A percentile compares a stretch with the other conserved stretches of the same genome.
Conservation (phyloP, 1,140 invertebrate species). For the Pachypeltis micranthus region DNA sequence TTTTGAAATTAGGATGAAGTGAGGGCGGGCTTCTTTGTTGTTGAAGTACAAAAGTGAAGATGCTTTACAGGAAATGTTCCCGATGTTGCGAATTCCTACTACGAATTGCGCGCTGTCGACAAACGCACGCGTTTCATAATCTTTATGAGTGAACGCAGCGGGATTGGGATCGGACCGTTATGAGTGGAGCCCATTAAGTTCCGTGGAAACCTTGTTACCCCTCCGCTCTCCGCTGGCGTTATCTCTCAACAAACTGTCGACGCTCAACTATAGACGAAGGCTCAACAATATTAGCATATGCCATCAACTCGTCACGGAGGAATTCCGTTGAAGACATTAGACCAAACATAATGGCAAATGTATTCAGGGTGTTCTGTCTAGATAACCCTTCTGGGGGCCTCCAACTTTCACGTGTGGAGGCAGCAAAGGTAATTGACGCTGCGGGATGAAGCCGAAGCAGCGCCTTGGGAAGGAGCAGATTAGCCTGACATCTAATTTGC, state of each 20-base stretch:
- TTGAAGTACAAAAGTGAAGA: too few relatives aligned
- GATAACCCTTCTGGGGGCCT: constrained; percentile 3
- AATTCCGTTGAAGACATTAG: constrained; percentile 8
- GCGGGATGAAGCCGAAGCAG: neutral
- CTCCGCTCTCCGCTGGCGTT: neutral
- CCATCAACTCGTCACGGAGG: constrained; percentile 5
- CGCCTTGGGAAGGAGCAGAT: neutral
- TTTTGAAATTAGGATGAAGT: too few relatives aligned
- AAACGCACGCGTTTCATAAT: too few relatives aligned
- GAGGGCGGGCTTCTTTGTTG: too few relatives aligned
- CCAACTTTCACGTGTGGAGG: neutral
- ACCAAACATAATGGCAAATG: constrained; percentile 9
- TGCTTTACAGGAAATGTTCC: too few relatives aligned
- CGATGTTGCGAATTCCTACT: too few relatives aligned
- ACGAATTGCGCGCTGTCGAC: too few relatives aligned
- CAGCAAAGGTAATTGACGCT: constrained; percentile 3
- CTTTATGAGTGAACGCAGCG: too few relatives aligned
- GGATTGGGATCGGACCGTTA: too few relatives aligned
- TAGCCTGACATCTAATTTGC: constrained; percentile 6
- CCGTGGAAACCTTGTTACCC: too few relatives aligned
- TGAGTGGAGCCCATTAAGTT: too few relatives aligned
- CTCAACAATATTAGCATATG: neutral
- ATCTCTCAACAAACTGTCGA: neutral
- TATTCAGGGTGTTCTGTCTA: constrained; percentile 2
- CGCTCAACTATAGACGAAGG: neutral